Evolutionary conservation across 37 sponge, comb jelly and placozoan species (phyloP).

Genomic region (Cliona cf. orientalis): DNA sequence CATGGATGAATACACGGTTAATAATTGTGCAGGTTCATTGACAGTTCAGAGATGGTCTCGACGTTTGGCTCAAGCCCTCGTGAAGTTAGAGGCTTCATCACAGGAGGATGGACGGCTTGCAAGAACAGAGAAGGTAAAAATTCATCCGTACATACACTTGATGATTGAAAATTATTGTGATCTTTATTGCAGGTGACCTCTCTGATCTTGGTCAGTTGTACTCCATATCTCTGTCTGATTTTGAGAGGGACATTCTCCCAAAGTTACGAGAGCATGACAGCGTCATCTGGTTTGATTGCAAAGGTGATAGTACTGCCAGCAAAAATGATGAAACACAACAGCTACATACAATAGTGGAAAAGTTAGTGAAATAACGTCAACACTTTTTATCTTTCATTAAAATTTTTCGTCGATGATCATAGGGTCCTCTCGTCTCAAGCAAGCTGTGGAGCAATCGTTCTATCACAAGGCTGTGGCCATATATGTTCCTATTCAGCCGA

Average conservation of each 20-base stretch:
- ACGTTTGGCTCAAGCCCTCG: slow-evolving; percentile 60
- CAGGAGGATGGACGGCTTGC: slow-evolving; percentile 54
- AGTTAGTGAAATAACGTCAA: slow-evolving; percentile 13
- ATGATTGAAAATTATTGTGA: neutral
- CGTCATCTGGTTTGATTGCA: slow-evolving; percentile 12
- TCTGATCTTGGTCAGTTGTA: slow-evolving; percentile 15
- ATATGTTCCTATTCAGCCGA: neutral
- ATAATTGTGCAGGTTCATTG: slow-evolving; percentile 43
- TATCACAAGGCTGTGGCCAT: neutral
- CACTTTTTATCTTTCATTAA: neutral
- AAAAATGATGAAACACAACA: neutral
- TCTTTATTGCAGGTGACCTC: slow-evolving; percentile 25
- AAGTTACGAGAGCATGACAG: slow-evolving; percentile 49
- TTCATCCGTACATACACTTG: neutral
- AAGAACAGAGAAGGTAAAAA: slow-evolving; percentile 36
- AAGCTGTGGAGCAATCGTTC: slow-evolving; percentile 3
- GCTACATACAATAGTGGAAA: slow-evolving; percentile 8
- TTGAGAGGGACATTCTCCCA: slow-evolving; percentile 46
- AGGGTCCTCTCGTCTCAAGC: slow-evolving; percentile 2
- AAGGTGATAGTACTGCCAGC: neutral
- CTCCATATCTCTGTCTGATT: slow-evolving; percentile 56
- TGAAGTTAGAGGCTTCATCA: slow-evolving; percentile 67
- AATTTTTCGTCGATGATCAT: neutral
- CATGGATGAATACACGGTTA: neutral
- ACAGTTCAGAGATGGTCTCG: slow-evolving; percentile 74